Evolutionary conservation across 92 coral and sea anemone species (phyloP).

Genomic region (Epizoanthus stellaris): DNA sequence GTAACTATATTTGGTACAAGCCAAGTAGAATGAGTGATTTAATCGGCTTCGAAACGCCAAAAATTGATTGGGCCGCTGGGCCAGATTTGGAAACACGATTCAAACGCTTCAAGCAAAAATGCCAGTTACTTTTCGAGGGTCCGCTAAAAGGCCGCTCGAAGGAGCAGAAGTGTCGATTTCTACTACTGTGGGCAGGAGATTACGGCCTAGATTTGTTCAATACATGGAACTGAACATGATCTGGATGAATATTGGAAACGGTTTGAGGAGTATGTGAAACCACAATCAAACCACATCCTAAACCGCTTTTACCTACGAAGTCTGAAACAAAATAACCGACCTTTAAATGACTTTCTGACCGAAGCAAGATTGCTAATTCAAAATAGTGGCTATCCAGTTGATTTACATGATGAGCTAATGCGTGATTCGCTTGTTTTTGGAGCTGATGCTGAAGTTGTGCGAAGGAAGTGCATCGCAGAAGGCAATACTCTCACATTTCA

Average conservation of each 20-base stretch:
- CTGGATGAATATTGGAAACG: conserved; percentile 53
- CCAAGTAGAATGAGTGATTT: conserved; percentile 57
- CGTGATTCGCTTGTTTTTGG: conserved; percentile 65
- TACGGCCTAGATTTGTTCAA: conserved; percentile 59
- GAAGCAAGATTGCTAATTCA: conserved; percentile 62
- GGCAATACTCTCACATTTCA: conserved; percentile 12
- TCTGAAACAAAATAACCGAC: conserved; percentile 60
- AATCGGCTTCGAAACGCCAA: conserved; percentile 58
- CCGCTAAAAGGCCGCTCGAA: conserved; percentile 54
- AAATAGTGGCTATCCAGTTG: conserved; percentile 60
- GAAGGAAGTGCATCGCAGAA: conserved; percentile 65
- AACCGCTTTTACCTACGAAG: conserved; percentile 53
- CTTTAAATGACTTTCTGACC: conserved; percentile 60
- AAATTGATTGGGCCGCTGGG: conserved; percentile 69
- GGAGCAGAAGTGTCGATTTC: conserved; percentile 54
- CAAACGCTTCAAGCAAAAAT: conserved; percentile 21
- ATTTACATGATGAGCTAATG: conserved; percentile 55
- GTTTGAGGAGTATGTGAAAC: conserved; percentile 64
- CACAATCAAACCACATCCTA: conserved; percentile 56
- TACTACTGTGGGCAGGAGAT: conserved; percentile 61
- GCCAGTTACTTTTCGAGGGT: conserved; percentile 58
- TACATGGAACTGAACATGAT: conserved; percentile 44
- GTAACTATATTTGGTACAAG: too few relatives aligned
- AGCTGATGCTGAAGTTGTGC: conserved; percentile 53
- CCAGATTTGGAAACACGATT: conserved; percentile 54